Percentiles rank a stretch among this genome's conserved stretches.
Conservation (phyloP, 2,888 invertebrate genomes). For the Orgyia antiqua region DNA sequence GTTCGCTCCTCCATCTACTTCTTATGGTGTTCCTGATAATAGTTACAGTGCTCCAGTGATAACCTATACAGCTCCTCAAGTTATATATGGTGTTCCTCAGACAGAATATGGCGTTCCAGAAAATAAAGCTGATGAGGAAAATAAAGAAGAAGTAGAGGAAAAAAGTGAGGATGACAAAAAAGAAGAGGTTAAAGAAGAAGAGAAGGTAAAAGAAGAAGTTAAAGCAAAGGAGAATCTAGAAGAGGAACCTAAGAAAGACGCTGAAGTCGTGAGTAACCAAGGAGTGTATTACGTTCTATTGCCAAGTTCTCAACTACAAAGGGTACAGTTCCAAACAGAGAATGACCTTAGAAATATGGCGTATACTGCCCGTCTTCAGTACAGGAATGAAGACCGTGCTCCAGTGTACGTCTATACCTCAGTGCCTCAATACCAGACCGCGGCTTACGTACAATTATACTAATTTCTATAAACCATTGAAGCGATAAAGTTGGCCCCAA, state of each 20-base stretch:
- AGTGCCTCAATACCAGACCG: slow-evolving; percentile 47
- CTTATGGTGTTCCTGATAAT: slow-evolving; percentile 58
- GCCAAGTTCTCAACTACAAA: slow-evolving; percentile 80
- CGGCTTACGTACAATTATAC: slow-evolving; percentile 48
- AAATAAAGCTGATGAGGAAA: slow-evolving; percentile 14
- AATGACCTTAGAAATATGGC: slow-evolving; percentile 78
- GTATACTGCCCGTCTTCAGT: slow-evolving; percentile 80
- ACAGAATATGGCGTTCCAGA: slow-evolving; percentile 29
- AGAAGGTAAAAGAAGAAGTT: slow-evolving; percentile 15
- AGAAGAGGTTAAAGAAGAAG: slow-evolving; percentile 11
- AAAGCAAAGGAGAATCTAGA: slow-evolving; percentile 39
- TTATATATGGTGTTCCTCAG: slow-evolving; percentile 28
- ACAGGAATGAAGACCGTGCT: slow-evolving; percentile 80
- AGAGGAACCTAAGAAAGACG: slow-evolving; percentile 42
- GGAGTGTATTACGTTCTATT: slow-evolving; percentile 82
- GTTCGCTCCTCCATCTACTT: slow-evolving; percentile 47
- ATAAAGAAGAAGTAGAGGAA: slow-evolving; percentile 9
- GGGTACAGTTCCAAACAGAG: slow-evolving; percentile 78
- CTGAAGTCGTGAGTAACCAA: slow-evolving; percentile 53
- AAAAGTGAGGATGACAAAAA: slow-evolving; percentile 7
- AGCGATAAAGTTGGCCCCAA: slow-evolving; percentile 15
- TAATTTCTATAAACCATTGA: slow-evolving; percentile 22
- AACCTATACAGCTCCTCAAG: slow-evolving; percentile 49
- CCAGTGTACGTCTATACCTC: slow-evolving; percentile 79
- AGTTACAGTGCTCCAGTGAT: slow-evolving; percentile 63